Conservation (phyloP, 2,113 vertebrate species). For the Brachyistius frenatus region DNA sequence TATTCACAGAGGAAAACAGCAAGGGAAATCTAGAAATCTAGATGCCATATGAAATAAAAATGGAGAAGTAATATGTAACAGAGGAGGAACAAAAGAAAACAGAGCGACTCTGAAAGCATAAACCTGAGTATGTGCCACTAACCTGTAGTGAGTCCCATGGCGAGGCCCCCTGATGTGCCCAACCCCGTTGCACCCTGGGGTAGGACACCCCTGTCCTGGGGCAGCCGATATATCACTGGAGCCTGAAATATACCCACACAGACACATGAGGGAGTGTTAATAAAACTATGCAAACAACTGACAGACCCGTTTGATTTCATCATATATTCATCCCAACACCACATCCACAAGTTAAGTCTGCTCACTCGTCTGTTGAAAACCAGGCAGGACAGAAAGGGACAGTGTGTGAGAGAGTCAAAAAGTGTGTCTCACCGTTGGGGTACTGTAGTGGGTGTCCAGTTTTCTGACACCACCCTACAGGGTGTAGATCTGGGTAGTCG, state of each 20-base stretch:
- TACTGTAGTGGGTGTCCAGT: slow-evolving; percentile 90
- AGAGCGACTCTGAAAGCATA: neutral
- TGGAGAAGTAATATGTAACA: neutral
- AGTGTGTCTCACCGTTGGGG: slow-evolving; percentile 83
- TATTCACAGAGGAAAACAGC: too few relatives aligned
- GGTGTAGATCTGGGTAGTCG: slow-evolving; percentile 90
- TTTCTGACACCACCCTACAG: slow-evolving; percentile 92
- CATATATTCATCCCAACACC: slow-evolving; percentile 32
- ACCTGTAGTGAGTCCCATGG: slow-evolving; percentile 93
- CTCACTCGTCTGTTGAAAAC: slow-evolving; percentile 26
- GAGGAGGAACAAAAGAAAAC: neutral
- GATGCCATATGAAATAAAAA: neutral
- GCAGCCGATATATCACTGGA: slow-evolving; percentile 74
- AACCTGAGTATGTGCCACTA: slow-evolving; percentile 49
- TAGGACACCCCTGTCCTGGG: slow-evolving; percentile 90
- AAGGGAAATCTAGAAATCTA: too few relatives aligned
- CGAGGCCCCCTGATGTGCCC: slow-evolving; percentile 91
- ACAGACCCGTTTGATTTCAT: slow-evolving; percentile 18
- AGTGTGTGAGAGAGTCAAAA: neutral
- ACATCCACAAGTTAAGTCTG: slow-evolving; percentile 25
- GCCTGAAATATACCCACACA: slow-evolving; percentile 63
- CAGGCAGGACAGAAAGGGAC: neutral
- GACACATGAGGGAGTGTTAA: neutral
- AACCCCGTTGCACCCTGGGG: slow-evolving; percentile 89
- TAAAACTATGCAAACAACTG: slow-evolving; percentile 28